These are phyloP conservation scores for Apogon hyalosoma DNA, from an alignment of 2,797 vertebrate genomes.

Conservation along the genomic window DNA sequence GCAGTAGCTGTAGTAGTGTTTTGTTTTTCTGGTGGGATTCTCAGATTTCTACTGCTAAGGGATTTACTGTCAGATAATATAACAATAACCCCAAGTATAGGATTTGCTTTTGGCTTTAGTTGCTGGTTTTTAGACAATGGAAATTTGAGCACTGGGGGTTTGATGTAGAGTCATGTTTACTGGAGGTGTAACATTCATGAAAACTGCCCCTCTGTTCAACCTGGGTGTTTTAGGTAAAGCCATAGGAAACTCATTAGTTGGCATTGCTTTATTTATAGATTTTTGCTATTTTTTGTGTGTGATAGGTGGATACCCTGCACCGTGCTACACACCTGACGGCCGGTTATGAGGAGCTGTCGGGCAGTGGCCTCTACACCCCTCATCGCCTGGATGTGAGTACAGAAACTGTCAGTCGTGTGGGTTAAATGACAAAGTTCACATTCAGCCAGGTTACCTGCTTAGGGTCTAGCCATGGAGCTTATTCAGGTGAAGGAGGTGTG, in stretches of 20 bases:
- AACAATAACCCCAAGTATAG: not conserved
- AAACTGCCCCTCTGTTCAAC: conserved; percentile 3
- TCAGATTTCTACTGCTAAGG: conserved; percentile 58
- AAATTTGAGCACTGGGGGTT: conserved; percentile 20
- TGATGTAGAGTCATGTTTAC: conserved; percentile 7
- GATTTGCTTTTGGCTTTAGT: conserved; percentile 11
- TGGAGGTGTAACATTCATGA: not conserved
- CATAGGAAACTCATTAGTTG: not conserved
- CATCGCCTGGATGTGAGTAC: conserved; percentile 89
- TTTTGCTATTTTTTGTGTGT: conserved; percentile 35
- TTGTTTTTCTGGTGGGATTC: conserved; percentile 37
- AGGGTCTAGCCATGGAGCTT: not conserved
- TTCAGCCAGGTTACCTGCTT: not conserved
- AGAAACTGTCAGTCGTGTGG: not conserved
- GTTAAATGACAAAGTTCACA: not conserved
- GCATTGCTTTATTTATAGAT: conserved; percentile 22
- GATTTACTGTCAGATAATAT: not conserved
- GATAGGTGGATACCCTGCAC: conserved; percentile 92
- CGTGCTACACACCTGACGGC: conserved; percentile 92
- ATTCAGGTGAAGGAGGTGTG: not conserved
- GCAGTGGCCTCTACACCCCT: conserved; percentile 87
- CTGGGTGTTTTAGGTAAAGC: not conserved
- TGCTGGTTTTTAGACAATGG: not conserved
- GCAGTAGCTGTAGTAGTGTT: conserved; percentile 3
- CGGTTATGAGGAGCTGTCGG: conserved; percentile 90